These are phyloP conservation scores for Tetanocera ferruginea DNA, from an alignment of 2,888 invertebrate genomes.

Conservation along the genomic window DNA sequence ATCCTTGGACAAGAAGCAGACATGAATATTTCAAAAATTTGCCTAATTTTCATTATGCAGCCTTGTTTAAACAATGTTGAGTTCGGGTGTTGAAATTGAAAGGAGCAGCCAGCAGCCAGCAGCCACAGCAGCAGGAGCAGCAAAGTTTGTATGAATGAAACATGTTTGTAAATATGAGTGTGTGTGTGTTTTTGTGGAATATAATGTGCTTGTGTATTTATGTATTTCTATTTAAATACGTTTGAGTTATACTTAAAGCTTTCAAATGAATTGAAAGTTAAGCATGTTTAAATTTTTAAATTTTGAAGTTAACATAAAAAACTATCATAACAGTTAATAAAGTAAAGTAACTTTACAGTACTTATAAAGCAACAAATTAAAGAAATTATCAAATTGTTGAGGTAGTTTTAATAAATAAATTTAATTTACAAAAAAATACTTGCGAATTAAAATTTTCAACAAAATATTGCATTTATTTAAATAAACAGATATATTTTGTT, in stretches of 20 bases:
- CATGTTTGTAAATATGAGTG: not conserved
- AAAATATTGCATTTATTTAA: too few relatives aligned
- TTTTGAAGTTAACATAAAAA: too few relatives aligned
- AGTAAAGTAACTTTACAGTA: not conserved
- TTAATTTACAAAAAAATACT: not conserved
- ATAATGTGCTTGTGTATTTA: too few relatives aligned
- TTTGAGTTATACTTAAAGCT: too few relatives aligned
- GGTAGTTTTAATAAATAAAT: not conserved
- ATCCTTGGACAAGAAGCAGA: slow-evolving; percentile 7
- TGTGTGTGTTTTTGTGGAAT: too few relatives aligned
- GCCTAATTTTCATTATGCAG: slow-evolving; percentile 42
- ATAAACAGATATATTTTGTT: too few relatives aligned
- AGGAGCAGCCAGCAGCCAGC: not conserved
- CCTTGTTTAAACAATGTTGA: not conserved
- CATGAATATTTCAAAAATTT: slow-evolving; percentile 45
- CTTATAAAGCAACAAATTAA: not conserved
- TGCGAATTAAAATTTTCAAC: not conserved
- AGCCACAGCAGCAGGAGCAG: not conserved
- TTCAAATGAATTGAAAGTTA: too few relatives aligned
- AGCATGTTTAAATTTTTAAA: too few relatives aligned
- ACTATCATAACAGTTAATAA: too few relatives aligned
- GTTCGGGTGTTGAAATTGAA: not conserved
- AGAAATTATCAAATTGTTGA: not conserved
- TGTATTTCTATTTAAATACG: too few relatives aligned
- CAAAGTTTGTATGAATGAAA: not conserved